A percentile compares a stretch with the other conserved stretches of the same genome.
phyloP scores from a whole-genome alignment of 2,797 vertebrate species.

The Siniperca obscura region DNA sequence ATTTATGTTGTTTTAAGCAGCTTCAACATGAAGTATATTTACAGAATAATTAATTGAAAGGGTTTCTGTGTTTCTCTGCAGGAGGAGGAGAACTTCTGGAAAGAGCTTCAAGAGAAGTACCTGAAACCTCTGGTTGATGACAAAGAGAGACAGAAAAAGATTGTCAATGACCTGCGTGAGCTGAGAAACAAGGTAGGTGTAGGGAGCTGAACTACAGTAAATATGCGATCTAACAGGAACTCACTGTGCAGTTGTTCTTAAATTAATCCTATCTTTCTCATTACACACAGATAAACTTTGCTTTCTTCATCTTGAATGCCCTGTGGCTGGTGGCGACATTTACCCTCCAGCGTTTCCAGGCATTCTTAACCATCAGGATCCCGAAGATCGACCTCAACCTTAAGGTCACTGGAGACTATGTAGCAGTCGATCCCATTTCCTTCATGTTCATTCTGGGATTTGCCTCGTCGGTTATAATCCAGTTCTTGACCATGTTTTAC shows the following conservation, averaged over 20 bases:
- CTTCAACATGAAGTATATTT: background rate
- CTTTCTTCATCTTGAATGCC: constrained; percentile 76
- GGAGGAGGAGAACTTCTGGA: constrained; percentile 76
- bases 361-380: constrained; percentile 44
- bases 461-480: constrained; percentile 66
- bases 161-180: constrained; percentile 52
- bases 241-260: too few species aligned
- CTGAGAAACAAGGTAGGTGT: constrained; percentile 79
- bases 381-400: constrained; percentile 41
- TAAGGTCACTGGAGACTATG: accelerated
- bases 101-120: constrained; percentile 66
- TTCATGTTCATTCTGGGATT: constrained; percentile 84
- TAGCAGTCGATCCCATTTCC: constrained; percentile 74
- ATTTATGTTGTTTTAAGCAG: background rate
- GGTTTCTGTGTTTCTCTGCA: constrained; percentile 39
- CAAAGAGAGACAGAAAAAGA: constrained; percentile 72
- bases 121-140: constrained; percentile 75
- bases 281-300: constrained; percentile 74
- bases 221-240: background rate
- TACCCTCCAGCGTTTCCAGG: constrained; percentile 63
- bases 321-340: constrained; percentile 80
- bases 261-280: background rate
- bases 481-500: constrained; percentile 83
- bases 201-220: accelerated
- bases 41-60: background rate